Percentiles rank a stretch among this genome's conserved stretches.
Evolutionary conservation across 2,113 vertebrate species (phyloP).

Genomic region (Bubo blakistoni): DNA sequence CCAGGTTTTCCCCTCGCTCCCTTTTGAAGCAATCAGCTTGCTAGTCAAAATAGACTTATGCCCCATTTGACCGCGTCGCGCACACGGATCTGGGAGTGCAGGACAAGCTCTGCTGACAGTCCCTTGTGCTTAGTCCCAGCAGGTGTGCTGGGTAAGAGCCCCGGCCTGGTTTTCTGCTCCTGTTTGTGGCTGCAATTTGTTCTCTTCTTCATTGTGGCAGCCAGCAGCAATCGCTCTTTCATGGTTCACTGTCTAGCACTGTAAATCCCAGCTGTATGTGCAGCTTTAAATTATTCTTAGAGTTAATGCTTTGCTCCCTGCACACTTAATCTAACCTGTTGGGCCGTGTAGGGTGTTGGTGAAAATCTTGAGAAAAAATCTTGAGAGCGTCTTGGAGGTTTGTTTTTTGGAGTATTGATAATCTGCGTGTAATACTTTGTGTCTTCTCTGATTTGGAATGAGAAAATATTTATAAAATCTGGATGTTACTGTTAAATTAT

Average conservation of each 20-base stretch:
- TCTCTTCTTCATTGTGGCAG: not conserved
- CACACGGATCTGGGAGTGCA: rapidly evolving
- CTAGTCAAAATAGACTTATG: not conserved
- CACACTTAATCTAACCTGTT: not conserved
- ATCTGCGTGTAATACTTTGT: not conserved
- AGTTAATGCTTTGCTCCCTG: not conserved
- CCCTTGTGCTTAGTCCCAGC: not conserved
- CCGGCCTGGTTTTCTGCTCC: not conserved
- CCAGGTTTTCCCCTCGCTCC: not conserved
- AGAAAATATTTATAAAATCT: not conserved
- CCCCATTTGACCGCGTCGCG: not conserved
- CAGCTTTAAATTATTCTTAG: not conserved
- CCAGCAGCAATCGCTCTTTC: not conserved
- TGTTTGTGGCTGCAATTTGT: not conserved
- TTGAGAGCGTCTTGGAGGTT: rapidly evolving
- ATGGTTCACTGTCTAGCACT: not conserved
- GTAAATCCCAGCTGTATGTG: not conserved
- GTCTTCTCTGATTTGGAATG: not conserved
- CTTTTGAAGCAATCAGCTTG: not conserved
- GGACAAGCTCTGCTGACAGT: not conserved
- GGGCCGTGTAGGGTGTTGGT: not conserved
- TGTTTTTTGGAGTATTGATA: not conserved
- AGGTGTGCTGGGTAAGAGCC: not conserved
- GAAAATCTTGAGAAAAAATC: not conserved
- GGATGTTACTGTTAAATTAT: not conserved